Evolutionary conservation across 2,113 vertebrate genomes (phyloP).

Genomic region (Ellobius talpinus): DNA sequence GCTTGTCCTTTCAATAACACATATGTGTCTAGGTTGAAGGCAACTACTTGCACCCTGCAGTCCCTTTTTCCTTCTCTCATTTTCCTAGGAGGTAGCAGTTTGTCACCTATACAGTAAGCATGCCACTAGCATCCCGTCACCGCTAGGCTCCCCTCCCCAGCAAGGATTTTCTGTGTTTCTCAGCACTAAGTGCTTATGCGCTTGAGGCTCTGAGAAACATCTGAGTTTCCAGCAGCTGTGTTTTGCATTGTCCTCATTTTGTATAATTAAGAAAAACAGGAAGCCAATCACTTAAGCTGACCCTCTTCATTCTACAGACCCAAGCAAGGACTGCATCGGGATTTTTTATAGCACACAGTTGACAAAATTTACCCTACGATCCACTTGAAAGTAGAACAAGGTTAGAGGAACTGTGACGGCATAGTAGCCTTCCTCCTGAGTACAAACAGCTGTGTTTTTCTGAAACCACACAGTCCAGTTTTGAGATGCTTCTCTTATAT

Average conservation of each 20-base stretch:
- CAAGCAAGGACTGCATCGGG: conserved; percentile 69
- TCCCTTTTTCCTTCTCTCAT: conserved; percentile 36
- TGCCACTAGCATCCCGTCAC: conserved; percentile 21
- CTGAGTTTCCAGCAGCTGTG: conserved; percentile 85
- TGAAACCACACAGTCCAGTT: neutral
- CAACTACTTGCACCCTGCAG: neutral
- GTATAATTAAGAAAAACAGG: conserved; percentile 89
- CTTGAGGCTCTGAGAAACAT: conserved; percentile 84
- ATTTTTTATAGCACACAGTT: conserved; percentile 72
- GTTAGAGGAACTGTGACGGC: conserved; percentile 42
- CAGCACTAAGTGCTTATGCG: conserved; percentile 46
- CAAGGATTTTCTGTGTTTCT: conserved; percentile 67
- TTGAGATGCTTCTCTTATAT: conserved; percentile 13
- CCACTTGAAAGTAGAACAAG: conserved; percentile 67
- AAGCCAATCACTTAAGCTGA: conserved; percentile 86
- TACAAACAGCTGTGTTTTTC: conserved; percentile 70
- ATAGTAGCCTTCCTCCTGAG: conserved; percentile 52
- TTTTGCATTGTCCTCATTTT: conserved; percentile 88
- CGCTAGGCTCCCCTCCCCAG: neutral
- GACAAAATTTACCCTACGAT: conserved; percentile 65
- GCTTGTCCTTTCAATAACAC: neutral
- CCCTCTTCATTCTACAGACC: conserved; percentile 78
- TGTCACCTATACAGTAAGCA: conserved; percentile 52
- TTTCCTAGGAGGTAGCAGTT: neutral
- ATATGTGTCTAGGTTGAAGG: neutral